Evolutionary conservation across 2,797 vertebrate species (phyloP).

Genomic region (Cynopterus sphinx): DNA sequence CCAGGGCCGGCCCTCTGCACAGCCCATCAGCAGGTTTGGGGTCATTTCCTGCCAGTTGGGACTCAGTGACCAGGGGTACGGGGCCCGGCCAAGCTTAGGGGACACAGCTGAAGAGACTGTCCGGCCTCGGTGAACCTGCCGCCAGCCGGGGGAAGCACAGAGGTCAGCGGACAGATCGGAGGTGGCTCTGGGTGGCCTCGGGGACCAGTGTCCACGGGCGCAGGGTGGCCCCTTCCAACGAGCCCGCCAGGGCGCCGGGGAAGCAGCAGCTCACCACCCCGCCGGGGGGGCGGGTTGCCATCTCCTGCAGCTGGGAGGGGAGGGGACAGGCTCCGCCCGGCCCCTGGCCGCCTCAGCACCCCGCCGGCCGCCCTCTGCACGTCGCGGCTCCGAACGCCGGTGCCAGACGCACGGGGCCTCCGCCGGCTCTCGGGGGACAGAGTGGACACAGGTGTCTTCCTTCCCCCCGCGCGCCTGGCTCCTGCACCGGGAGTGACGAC

Average conservation of each 20-base stretch:
- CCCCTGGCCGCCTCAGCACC: not conserved
- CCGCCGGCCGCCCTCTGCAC: not conserved
- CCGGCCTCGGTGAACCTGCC: not conserved
- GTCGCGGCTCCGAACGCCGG: not conserved
- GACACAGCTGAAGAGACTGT: rapidly evolving
- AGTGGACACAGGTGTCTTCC: not conserved
- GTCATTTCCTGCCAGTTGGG: not conserved
- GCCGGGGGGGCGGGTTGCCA: not conserved
- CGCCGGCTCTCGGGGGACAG: not conserved
- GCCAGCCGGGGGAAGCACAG: not conserved
- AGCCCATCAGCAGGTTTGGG: not conserved
- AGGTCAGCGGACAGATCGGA: not conserved
- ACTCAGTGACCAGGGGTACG: not conserved
- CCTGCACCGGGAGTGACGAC: not conserved
- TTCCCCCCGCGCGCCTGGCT: not conserved
- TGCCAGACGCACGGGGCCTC: not conserved
- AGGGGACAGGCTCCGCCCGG: not conserved
- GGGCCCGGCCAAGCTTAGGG: not conserved
- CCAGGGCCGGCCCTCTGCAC: not conserved
- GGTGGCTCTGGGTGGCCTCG: not conserved
- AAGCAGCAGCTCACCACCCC: not conserved
- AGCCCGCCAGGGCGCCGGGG: not conserved
- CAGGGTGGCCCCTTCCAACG: no score
- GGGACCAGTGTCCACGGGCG: not conserved
- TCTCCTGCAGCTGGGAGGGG: not conserved